phyloP scores from a whole-genome alignment of 2,113 vertebrate species.

The Bufo bufo region DNA sequence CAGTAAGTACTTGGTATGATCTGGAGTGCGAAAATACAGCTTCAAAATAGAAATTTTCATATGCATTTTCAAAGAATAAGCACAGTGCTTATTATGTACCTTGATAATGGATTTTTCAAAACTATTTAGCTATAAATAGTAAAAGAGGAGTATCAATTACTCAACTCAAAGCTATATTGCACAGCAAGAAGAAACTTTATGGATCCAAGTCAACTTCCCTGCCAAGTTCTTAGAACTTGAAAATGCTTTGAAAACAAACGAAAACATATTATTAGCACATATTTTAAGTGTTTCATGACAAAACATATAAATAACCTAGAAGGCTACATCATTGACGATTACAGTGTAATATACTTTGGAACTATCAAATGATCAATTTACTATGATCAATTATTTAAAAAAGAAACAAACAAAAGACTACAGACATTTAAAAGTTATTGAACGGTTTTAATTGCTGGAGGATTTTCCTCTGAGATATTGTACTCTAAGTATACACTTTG shows the following conservation, averaged over 20 bases:
- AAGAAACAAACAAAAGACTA: slow-evolving; percentile 2
- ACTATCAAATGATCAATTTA: slow-evolving; percentile 26
- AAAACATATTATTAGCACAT: slow-evolving; percentile 6
- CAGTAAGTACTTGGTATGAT: neutral
- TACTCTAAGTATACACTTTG: slow-evolving; percentile 21
- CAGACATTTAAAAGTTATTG: slow-evolving; percentile 45
- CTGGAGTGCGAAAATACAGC: neutral
- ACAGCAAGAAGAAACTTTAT: slow-evolving; percentile 34
- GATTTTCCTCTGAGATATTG: slow-evolving; percentile 35
- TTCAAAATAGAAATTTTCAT: slow-evolving; percentile 18
- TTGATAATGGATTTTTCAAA: slow-evolving; percentile 18
- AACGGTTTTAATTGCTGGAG: slow-evolving; percentile 32
- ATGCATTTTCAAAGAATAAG: slow-evolving; percentile 19
- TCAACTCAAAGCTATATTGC: slow-evolving; percentile 20
- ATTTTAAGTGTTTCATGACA: slow-evolving; percentile 1
- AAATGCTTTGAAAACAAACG: slow-evolving; percentile 16
- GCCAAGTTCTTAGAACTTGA: slow-evolving; percentile 15
- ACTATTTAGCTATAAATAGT: slow-evolving; percentile 26
- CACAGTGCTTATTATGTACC: slow-evolving; percentile 20
- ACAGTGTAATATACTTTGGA: neutral
- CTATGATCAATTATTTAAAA: slow-evolving; percentile 48
- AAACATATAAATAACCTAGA: slow-evolving; percentile 24
- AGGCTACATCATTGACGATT: neutral
- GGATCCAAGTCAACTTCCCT: neutral
- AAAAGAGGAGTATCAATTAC: slow-evolving; percentile 32